Base-by-base conservation (phyloP, 2,113 vertebrate species). In the Xenotilapia caudafasciata region DNA sequence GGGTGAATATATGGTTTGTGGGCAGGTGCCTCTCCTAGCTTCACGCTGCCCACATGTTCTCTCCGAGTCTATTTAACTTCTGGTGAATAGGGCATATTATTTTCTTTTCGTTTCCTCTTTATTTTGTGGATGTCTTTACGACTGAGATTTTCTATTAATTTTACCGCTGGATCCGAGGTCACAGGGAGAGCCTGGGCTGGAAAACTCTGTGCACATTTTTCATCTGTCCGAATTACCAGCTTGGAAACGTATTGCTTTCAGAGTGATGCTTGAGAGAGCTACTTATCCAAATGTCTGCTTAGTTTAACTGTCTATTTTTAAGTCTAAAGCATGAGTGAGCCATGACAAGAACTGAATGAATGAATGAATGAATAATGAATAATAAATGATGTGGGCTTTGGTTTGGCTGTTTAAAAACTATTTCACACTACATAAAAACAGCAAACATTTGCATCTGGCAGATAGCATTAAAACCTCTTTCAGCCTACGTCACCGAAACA, bases 1-100 rank as follows among this genome's bases (percentile, higher is more conserved):
- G 80, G 70, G 89, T 85, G 88, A 91, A 92, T 88, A 87, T 88
- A 82, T 53, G 86, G 82, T 86, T 86, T 88, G 92, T 88, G 88
- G 86, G 92, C 89, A 92, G 89, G 92, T 93, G 94, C 82, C 91
- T 89, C 82, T 91, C 82, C 90, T 38, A 84, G 91, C 84, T 58
- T 88, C 28, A 5, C 56, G 82, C 84, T 90, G 83, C 73, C 83
- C 92, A 87, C 90, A 92, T 54, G 82, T 89, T 83, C 90, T 91
- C 90, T 90, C 83, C 3, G 23, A 65, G 42, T 58, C 87, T 35
- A 83, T 79, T 88, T 84, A 80, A 79, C 83, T 89, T 6, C 82
- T 88, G 54, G 89, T 92, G 87, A 93, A 92, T 86, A 49, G 81
- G 80, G 40, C 35, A 83, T 65, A 86, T 92, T 95, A 92, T 91